Evolutionary conservation across 2,113 vertebrate species (phyloP).

Genomic region (Antigone vipio): DNA sequence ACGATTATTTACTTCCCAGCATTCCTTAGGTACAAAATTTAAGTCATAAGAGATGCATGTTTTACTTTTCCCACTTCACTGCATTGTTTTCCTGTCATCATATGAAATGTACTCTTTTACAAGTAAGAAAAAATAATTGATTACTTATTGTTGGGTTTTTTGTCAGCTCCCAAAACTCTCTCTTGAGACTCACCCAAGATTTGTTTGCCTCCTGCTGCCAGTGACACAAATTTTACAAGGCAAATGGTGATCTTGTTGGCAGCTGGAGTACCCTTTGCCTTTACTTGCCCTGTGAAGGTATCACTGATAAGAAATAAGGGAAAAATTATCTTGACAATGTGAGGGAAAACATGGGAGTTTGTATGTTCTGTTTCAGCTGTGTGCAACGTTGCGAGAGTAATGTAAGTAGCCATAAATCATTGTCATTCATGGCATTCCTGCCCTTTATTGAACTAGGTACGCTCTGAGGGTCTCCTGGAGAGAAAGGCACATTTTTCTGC

Average conservation of each 20-base stretch:
- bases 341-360: neutral
- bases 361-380: neutral
- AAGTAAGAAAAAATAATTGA: neutral
- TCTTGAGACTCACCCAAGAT: neutral
- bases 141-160: neutral
- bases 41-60: neutral
- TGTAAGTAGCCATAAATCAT: neutral
- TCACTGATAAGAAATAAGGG: neutral
- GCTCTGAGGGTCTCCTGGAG: neutral
- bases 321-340: neutral
- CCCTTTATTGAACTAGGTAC: neutral
- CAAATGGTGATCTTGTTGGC: neutral
- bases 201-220: neutral
- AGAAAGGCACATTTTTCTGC: neutral
- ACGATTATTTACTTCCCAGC: neutral
- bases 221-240: neutral
- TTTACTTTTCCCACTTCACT: neutral
- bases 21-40: neutral
- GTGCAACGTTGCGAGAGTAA: neutral
- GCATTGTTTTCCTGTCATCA: neutral
- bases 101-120: neutral
- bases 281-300: neutral
- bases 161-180: neutral
- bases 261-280: neutral
- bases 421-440: neutral